Evolutionary conservation across 2,113 vertebrate species (phyloP), one percentile per base, ranked within the genome.

Genomic region (Grantiella picta): DNA sequence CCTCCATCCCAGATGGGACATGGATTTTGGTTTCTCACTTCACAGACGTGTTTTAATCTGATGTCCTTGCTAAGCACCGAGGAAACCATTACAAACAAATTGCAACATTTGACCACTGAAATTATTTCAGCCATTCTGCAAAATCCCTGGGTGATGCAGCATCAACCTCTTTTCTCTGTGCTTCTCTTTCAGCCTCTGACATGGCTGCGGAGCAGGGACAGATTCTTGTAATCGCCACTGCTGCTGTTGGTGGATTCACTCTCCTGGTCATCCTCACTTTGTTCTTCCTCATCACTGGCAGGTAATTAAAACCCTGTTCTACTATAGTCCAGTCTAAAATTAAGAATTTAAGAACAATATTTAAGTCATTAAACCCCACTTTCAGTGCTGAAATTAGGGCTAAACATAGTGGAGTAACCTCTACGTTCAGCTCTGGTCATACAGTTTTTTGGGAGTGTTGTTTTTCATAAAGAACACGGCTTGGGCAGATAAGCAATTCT

Each of bases 271-370:
- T 99, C 96, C 99, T 99, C 92, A 99, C 99, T 54, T 98, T 99
- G 90, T 99, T 99, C 98, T 99, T 99, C 97, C 98, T 99, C 82
- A 99, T 99, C 97, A 99, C 99, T 29, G 99, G 99, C 82, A 98
- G 99, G 99, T 99, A 99, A 98, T 28, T 63, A 33, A 86, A 44
- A 40, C 21, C 28, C 4, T 24, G 10, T 68, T 70, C 75, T 71
- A 5, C 5, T 83, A 33, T 18, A 38, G 29, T 83, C 66, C 57
- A 25, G 66, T 36, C 24, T 36, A 65, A 57, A 73, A 38, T n/a
- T 36, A 36, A 38, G 25, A 73, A 47, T n/a, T 79, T 38, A 36
- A 40, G 28, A 65, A 17, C 22, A 42, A 44, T 15, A 40, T 15
- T 73, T 19, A 82, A 72, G n/a, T 60, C 27, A 50, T 59, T 71